phyloP scores from a whole-genome alignment of 2,888 invertebrate species.

The Oscheius sp. region DNA sequence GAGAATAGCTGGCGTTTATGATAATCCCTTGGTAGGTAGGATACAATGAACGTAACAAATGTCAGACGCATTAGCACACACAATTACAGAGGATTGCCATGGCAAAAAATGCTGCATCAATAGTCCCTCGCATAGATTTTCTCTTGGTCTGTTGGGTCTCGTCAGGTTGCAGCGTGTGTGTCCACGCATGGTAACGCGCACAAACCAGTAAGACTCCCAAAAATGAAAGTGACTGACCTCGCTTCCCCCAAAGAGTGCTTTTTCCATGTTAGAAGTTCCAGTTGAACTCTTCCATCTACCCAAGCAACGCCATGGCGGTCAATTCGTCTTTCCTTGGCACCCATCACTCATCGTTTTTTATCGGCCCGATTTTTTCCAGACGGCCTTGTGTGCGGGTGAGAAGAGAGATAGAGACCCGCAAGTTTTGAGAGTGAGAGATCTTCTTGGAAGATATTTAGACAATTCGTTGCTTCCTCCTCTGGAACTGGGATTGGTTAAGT shows the following conservation, averaged over 20 bases:
- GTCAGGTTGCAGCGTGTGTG: neutral
- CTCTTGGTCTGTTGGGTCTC: neutral
- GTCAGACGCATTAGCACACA: neutral
- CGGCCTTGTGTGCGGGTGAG: neutral
- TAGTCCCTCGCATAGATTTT: neutral
- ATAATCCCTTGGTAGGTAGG: no score
- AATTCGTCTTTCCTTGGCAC: slow-evolving; percentile 6
- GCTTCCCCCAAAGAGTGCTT: no score
- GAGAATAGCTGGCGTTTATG: no score
- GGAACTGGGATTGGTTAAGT: no score
- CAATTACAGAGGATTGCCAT: slow-evolving; percentile 19
- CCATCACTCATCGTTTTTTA: slow-evolving; percentile 1
- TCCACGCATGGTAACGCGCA: neutral
- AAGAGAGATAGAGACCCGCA: no score
- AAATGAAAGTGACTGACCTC: neutral
- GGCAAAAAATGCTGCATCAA: slow-evolving; percentile 1
- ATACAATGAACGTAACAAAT: no score
- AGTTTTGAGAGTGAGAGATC: no score
- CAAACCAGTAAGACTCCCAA: slow-evolving; percentile 21
- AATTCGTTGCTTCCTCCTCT: no score
- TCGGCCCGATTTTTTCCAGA: slow-evolving; percentile 23
- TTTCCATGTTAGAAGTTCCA: neutral
- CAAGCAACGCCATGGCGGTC: no score
- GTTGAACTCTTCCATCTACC: neutral
- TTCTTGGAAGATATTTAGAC: no score